phyloP scores from a whole-genome alignment of 2,113 vertebrate genomes.

The Rattus rattus region DNA sequence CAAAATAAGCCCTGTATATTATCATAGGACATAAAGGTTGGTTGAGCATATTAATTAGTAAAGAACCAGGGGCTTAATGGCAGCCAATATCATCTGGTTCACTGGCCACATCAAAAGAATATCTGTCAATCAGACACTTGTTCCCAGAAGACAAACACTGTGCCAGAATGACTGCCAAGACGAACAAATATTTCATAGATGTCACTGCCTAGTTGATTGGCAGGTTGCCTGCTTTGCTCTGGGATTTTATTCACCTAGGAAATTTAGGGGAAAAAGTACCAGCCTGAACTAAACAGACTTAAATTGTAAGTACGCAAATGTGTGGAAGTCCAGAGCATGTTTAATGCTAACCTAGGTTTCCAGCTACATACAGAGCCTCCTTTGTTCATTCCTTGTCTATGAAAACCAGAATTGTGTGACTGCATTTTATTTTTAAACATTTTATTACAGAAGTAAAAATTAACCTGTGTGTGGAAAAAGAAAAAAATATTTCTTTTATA shows the following conservation, averaged over 20 bases:
- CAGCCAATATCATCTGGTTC: conserved; percentile 31
- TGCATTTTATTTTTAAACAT: conserved; percentile 5
- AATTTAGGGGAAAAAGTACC: background rate
- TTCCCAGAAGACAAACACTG: conserved; percentile 43
- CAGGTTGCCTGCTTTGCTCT: conserved; percentile 32
- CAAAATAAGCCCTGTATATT: background rate
- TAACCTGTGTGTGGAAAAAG: background rate
- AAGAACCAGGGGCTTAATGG: conserved; percentile 21
- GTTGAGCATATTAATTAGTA: conserved; percentile 40
- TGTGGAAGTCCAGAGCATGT: conserved; percentile 30
- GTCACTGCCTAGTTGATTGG: conserved; percentile 36
- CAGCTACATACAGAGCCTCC: conserved; percentile 54
- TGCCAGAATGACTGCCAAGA: conserved; percentile 47
- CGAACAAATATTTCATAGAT: conserved; percentile 66
- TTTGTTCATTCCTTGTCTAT: conserved; percentile 5
- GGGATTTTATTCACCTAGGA: conserved; percentile 57
- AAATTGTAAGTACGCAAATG: conserved; percentile 61
- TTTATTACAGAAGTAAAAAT: conserved; percentile 53
- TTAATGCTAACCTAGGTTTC: conserved; percentile 54
- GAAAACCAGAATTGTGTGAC: conserved; percentile 34
- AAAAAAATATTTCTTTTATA: background rate
- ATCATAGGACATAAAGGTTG: background rate
- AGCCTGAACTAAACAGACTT: conserved; percentile 57
- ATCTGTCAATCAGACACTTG: conserved; percentile 60
- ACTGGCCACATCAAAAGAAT: background rate